Base-by-base conservation (phyloP, 2,888 invertebrate species). In the Thereva unica region DNA sequence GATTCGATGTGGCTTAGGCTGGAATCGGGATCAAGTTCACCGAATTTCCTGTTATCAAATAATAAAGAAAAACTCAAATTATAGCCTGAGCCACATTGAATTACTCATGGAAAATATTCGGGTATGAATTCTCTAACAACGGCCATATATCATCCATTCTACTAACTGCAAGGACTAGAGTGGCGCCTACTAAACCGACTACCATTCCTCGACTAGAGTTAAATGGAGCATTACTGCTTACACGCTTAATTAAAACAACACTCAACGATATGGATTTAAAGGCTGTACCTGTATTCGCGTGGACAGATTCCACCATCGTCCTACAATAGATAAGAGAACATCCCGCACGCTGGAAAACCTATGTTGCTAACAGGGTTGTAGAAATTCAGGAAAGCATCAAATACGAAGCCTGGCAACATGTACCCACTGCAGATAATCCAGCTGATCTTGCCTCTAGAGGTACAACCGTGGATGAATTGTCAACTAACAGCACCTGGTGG, bases 161-260 rank as follows among this genome's bases (percentile, higher is more conserved):
- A 6, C 12, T 49, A 2, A 8, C 8, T 12, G 49, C 49, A 0
- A 49, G 23, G 7, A 10, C 23, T 2, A 49, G 34, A 23, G 23
- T 49, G 4, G 49, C 67, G n/a, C 69, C 67, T 7, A 4, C 55
- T 2, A 74, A 73, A 52, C 47, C 57, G 8, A 59, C 69, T 3
- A 68, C 73, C 1, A 66, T 74, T 34, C 71, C 73, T 4, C 54
- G 73, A 7, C 54, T 74, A 4, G 72, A 73, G 40, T 61, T 75
- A 12, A 57, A 68, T 5, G 65, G 47, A 12, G 66, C 70, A 23
- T 1, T 64, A 23, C 2, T 41, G 1, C 5, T 54, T 0, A 3
- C 37, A 52, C 38, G 35, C 2, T 9, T 41, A 1, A n/a, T 54
- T 10, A 38, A 40, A 23, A 23, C 23, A 1, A 23, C 23, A 1